phyloP scores from a whole-genome alignment of 1,140 invertebrate genomes.

The Rhagoletis zephyria region DNA sequence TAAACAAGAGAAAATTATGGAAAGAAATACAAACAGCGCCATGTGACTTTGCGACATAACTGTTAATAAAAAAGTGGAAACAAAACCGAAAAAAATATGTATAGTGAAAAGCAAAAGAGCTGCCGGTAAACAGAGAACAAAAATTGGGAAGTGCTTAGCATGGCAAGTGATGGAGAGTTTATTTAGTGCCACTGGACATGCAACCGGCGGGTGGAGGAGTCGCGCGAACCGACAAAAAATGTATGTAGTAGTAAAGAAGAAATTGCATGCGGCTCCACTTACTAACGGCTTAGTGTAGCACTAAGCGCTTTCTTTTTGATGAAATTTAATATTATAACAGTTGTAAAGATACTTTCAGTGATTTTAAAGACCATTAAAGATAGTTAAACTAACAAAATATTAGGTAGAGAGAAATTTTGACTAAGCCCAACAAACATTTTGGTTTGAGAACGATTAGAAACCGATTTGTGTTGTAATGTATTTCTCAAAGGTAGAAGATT shows the following conservation, averaged over 20 bases:
- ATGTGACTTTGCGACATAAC: conserved; percentile 12
- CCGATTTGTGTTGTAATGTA: no score
- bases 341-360: no score
- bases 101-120: not conserved
- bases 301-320: no score
- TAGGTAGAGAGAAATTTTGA: no score
- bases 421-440: no score
- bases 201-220: not conserved
- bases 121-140: not conserved
- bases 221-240: not conserved
- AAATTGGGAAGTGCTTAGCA: not conserved
- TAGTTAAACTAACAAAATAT: no score
- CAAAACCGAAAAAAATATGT: not conserved
- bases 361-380: no score
- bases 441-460: no score
- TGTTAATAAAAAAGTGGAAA: not conserved
- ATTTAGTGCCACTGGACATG: conserved; percentile 1
- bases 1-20: not conserved
- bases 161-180: not conserved
- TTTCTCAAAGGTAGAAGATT: no score
- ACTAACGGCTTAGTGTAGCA: not conserved
- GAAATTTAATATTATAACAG: no score
- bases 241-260: not conserved
- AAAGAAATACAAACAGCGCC: not conserved
- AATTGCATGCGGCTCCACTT: not conserved